Evolutionary conservation across 2,113 vertebrate species (phyloP), one percentile per base, ranked within the genome.

Genomic region (Triplophysa dalaica): DNA sequence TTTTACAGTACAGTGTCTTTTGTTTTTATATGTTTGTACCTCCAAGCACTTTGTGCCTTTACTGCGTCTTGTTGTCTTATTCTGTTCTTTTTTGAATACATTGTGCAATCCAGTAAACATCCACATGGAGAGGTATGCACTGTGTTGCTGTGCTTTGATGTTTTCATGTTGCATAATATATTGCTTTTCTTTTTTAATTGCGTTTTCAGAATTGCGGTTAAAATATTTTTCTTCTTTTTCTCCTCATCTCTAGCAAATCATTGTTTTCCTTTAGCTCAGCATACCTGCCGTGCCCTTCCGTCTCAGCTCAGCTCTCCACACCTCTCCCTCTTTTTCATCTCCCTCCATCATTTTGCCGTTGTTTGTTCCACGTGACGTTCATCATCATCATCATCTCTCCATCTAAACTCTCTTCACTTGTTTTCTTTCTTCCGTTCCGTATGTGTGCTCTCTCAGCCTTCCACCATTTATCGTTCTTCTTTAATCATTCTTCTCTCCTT

Each of bases 91-190:
- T 48, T 16, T 56, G 48, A n/a, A 60, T 43, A 1, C 21, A 41
- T 21, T 73, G 54, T 43, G 10, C 14, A 14, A 56, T 56, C 6
- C 50, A 38, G 69, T 38, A 6, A 4, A 10, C 33, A 7, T 56
- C 29, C 70, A 60, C 38, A 33, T 43, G 29, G 29, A 22, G 54
- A 60, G 22, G 41, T 22, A 62, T 45, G n/a, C 21, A 5, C 19
- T 73, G n/a, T 77, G 67, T 84, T 61, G 38, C 70, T 58, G 69
- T 65, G 19, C 73, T 17, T 33, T 85, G 69, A 84, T 84, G 79
- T 79, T 72, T 82, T 85, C 22, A 38, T 2, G 58, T 62, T 82
- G 74, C 63, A 70, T 24, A 24, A 24, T 83, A 82, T 86, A n/a
- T 43, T 69, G 26, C 65, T 21, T 77, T 82, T 56, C 78, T 85